Evolutionary conservation across 2,888 invertebrate species (phyloP).

Genomic region (Linnaemya tessellans): DNA sequence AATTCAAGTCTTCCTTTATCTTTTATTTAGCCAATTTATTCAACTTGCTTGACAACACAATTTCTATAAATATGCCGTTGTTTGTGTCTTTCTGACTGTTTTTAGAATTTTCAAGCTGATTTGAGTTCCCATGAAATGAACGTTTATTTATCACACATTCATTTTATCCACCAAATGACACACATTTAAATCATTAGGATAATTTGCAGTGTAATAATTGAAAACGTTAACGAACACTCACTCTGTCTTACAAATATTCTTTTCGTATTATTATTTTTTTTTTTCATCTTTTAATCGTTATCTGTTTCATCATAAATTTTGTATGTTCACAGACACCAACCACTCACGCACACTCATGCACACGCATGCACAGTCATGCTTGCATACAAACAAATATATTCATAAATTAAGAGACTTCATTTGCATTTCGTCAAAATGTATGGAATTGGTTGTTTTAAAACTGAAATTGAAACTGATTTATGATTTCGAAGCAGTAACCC

Average conservation of each 20-base stretch:
- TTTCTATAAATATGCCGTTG: too few species aligned
- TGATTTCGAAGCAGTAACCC: conserved; percentile 40
- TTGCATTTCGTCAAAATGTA: conserved; percentile 17
- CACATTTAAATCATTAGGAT: conserved; percentile 19
- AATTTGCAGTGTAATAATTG: conserved; percentile 22
- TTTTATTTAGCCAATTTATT: too few species aligned
- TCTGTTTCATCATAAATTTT: not conserved
- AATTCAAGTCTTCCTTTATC: too few species aligned
- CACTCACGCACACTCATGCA: not conserved
- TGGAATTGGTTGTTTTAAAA: conserved; percentile 27
- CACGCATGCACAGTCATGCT: not conserved
- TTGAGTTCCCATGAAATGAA: not conserved
- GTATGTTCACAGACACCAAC: not conserved
- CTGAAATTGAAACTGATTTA: conserved; percentile 42
- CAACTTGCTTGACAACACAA: too few species aligned
- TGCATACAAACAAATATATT: too few species aligned
- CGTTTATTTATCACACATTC: not conserved
- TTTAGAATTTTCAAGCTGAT: not conserved
- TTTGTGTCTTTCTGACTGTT: too few species aligned
- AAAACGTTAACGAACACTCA: not conserved
- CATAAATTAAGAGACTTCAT: conserved; percentile 15
- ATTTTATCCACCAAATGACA: not conserved
- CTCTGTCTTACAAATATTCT: not conserved
- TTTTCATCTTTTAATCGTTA: not conserved
- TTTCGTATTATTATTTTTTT: too few species aligned